phyloP scores from a whole-genome alignment of 2,113 vertebrate species.

The Propithecus coquereli region DNA sequence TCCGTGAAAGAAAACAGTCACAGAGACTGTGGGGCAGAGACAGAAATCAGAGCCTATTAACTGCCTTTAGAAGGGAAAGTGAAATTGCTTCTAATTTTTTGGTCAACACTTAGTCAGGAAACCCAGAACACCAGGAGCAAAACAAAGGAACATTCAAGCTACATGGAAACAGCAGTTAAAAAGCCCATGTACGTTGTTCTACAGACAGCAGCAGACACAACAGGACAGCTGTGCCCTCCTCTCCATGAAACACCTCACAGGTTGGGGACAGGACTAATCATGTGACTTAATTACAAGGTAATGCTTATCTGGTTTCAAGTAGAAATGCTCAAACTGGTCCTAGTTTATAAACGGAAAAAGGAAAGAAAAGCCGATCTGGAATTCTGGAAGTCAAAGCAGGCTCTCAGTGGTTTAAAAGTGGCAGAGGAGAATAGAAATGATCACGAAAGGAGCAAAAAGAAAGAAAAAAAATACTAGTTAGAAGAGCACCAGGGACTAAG shows the following conservation, averaged over 20 bases:
- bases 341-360: neutral
- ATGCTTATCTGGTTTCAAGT: neutral
- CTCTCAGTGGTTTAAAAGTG: neutral
- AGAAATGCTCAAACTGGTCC: neutral
- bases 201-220: too few relatives aligned
- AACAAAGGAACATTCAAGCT: neutral
- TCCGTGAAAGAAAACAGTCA: neutral
- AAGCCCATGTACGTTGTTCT: neutral
- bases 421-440: constrained; percentile 33
- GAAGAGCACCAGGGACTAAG: constrained; percentile 1
- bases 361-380: neutral
- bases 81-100: neutral
- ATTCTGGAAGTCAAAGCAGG: neutral
- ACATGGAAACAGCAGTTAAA: neutral
- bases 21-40: neutral
- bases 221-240: neutral
- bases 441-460: constrained; percentile 13
- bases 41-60: constrained; percentile 2
- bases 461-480: constrained; percentile 20
- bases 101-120: neutral
- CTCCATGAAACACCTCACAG: neutral
- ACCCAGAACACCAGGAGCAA: neutral
- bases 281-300: neutral
- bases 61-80: neutral
- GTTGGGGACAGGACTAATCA: neutral